Base-by-base conservation (phyloP, 2,797 vertebrate genomes). In the Hoplostethus mediterraneus region DNA sequence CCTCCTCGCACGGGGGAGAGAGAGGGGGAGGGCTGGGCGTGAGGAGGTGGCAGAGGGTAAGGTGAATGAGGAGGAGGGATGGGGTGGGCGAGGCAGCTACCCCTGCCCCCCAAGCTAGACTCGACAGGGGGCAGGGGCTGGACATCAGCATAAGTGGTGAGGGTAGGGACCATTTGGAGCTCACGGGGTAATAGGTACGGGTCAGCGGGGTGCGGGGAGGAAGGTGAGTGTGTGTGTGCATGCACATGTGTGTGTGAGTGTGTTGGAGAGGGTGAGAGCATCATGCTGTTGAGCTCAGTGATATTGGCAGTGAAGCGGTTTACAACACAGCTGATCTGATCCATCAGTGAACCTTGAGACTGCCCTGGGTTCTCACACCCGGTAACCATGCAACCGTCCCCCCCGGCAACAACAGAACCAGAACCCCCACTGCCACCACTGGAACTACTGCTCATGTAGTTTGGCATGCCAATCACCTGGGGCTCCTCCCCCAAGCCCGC, bases 241-340 rank as follows among this genome's bases (percentile, higher is more conserved):
- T 21, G 21, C 14, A 57, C 0, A 6, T 73, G 88, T 0, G 83
- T 30, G 61, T 91, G 84, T 0, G 93, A 75, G 63, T 93, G 93
- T 0, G 92, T 87, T 0, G 95, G 91, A 5, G 97, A 82, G 28
- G 93, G 84, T 1, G 94, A 93, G 61, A 98, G 91, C 98, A 99
- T 99, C 97, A 99, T 97, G 88, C 91, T 95, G 93, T 99, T 99
- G 80, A 99, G 95, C 90, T 99, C 97, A 0, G 93, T 95, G 92
- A 99, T 98, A 84, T 99, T 99, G 82, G 97, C 97, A 0, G 98
- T 98, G 91, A 99, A 99, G 54, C 97, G 96, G 68, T 96, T 99
- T 36, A 99, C 97, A 68, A 99, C 97, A 0, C 97, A 97, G 89
- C 97, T 98, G 92, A 99, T 99, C 93, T 98, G 97, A 87, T 98